Conservation (phyloP, 2,797 vertebrate species). For the Pogonophryne albipinna region DNA sequence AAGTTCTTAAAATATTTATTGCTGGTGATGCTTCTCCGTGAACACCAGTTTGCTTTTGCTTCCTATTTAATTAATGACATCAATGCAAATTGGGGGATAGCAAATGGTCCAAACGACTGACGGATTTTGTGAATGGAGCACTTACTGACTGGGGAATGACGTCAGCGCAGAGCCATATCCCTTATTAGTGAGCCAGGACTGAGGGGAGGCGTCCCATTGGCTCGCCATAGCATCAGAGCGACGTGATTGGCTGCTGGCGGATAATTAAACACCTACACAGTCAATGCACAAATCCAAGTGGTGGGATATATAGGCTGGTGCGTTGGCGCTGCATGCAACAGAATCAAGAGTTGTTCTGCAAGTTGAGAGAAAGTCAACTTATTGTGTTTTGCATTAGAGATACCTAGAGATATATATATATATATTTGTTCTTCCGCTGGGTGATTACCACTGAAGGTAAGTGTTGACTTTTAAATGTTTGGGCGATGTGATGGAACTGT, state of each 20-base stretch:
- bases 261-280: constrained; percentile 91
- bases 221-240: constrained; percentile 60
- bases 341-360: constrained; percentile 83
- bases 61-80: constrained; percentile 84
- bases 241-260: constrained; percentile 84
- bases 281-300: constrained; percentile 85
- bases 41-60: constrained; percentile 65
- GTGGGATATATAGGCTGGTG: constrained; percentile 89
- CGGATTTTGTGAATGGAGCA: constrained; percentile 88
- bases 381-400: constrained; percentile 65
- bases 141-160: constrained; percentile 84
- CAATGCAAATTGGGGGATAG: constrained; percentile 82
- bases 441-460: constrained; percentile 80
- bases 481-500: constrained; percentile 15
- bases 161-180: constrained; percentile 81
- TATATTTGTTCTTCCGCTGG: constrained; percentile 60
- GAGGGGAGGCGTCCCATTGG: constrained; percentile 76
- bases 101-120: constrained; percentile 77
- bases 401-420: constrained; percentile 63
- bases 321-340: constrained; percentile 78
- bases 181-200: constrained; percentile 74
- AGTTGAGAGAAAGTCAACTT: constrained; percentile 79
- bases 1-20: constrained; percentile 75
- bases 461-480: constrained; percentile 53
- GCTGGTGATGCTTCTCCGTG: constrained; percentile 69